Percentiles rank a stretch among this genome's conserved stretches.
Evolutionary conservation across 2,888 invertebrate genomes (phyloP).

Genomic region (Athalia rosae): DNA sequence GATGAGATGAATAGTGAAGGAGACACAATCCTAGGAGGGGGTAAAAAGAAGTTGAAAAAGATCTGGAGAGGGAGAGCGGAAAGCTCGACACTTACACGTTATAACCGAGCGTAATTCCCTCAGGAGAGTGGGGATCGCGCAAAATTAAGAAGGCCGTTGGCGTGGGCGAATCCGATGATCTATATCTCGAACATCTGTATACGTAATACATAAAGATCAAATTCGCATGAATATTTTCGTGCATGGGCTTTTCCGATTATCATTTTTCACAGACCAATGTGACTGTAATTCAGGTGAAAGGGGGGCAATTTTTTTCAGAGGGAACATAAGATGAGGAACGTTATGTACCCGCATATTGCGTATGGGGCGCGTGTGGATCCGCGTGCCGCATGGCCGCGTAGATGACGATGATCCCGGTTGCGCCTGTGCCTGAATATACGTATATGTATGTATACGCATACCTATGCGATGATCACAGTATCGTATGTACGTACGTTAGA

Average conservation of each 20-base stretch:
- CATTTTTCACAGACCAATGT: too few species aligned
- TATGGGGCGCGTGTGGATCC: conserved; percentile 1
- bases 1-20: conserved; percentile 1
- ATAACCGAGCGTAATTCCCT: background rate
- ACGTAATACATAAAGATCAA: too few species aligned
- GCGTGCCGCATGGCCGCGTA: background rate
- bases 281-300: too few species aligned
- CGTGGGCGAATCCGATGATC: too few species aligned
- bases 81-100: background rate
- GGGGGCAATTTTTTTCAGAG: too few species aligned
- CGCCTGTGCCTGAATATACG: background rate
- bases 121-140: background rate
- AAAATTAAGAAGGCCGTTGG: background rate
- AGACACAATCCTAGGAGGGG: conserved; percentile 2
- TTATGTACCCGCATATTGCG: background rate
- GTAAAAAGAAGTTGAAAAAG: background rate
- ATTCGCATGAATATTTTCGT: too few species aligned
- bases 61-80: conserved; percentile 7
- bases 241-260: too few species aligned
- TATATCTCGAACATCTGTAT: too few species aligned
- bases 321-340: too few species aligned
- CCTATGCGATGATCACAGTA: background rate
- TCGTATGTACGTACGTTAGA: background rate
- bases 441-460: too few species aligned
- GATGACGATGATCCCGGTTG: background rate